phyloP scores from a whole-genome alignment of 2,113 vertebrate genomes.

The Mesoclemmys tuberculata region DNA sequence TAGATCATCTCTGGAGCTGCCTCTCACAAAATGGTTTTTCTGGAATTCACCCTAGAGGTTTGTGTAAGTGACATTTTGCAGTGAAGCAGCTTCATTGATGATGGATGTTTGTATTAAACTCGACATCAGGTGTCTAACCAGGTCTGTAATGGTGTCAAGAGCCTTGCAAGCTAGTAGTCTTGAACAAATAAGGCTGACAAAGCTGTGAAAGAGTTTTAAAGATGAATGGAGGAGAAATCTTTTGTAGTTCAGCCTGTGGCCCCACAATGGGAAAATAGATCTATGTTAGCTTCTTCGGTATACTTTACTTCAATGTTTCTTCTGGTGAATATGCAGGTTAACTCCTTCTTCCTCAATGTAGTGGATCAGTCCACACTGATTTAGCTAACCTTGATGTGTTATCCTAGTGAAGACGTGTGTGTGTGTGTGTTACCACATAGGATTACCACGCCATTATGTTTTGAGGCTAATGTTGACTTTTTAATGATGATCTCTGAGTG shows the following conservation, averaged over 20 bases:
- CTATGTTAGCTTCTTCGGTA: neutral
- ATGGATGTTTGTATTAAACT: neutral
- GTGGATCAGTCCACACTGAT: neutral
- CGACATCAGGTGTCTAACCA: neutral
- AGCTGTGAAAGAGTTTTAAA: neutral
- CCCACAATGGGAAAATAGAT: neutral
- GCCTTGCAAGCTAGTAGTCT: neutral
- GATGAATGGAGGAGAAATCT: neutral
- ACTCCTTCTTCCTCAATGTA: neutral
- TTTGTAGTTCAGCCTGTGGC: neutral
- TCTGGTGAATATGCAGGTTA: neutral
- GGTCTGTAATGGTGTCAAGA: neutral
- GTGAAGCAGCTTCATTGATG: neutral
- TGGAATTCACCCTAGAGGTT: neutral
- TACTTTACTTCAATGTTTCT: neutral
- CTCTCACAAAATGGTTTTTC: neutral
- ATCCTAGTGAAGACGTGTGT: neutral
- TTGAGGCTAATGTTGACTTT: neutral
- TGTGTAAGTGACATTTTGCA: neutral
- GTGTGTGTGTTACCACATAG: neutral
- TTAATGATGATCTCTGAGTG: neutral
- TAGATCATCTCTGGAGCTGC: neutral
- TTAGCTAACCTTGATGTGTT: neutral
- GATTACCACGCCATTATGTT: neutral
- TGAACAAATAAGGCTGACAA: neutral